Base-by-base conservation (phyloP, 2,888 invertebrate species). In the Eupithecia dodoneata region DNA sequence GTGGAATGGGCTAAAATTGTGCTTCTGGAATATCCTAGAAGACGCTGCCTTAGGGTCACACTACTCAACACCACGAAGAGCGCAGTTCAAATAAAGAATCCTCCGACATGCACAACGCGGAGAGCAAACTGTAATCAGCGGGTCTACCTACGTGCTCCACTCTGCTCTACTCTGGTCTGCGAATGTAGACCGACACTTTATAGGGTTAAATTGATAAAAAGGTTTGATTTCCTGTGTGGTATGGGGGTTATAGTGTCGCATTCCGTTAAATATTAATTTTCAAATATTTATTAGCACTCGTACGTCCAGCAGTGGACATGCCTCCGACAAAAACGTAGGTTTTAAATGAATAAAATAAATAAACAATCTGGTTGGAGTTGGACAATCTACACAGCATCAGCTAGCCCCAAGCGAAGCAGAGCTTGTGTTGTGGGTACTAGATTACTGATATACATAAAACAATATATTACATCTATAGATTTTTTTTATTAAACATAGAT, bases 81-180 rank as follows among this genome's bases (percentile, higher is more conserved):
- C 78, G 79, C 76, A 79, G 78, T 80, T 81, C 81, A 84, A 84
- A 82, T 82, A 83, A 82, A 80, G 81, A 82, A 81, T 78, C 76
- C 76, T 75, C 81, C 55, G 79, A 71, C 79, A 71, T 76, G 77
- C 81, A 71, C 81, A 75, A 74, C 81, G 79, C 76, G 76, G 74
- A 71, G 71, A 55, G 81, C 75, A 81, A 81, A 83, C 81, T 80
- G 81, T 81, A 81, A 81, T 82, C 83, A 83, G 55, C 45, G 47
- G 70, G 45, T 69, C 69, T 69, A 47, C 70, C 15, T 66, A 66
- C 45, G 47, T 70, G 41, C 63, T 63, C 63, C 63, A 63, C 30
- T 63, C 18, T 47, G 70, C n/a, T 30, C 42, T 66, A 18, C 65
- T 41, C 70, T 49, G 47, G 47, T 47, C 44, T 69, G 47, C 47